Base-by-base conservation (phyloP, 2,113 vertebrate species). In the Acrocephalus kingi region DNA sequence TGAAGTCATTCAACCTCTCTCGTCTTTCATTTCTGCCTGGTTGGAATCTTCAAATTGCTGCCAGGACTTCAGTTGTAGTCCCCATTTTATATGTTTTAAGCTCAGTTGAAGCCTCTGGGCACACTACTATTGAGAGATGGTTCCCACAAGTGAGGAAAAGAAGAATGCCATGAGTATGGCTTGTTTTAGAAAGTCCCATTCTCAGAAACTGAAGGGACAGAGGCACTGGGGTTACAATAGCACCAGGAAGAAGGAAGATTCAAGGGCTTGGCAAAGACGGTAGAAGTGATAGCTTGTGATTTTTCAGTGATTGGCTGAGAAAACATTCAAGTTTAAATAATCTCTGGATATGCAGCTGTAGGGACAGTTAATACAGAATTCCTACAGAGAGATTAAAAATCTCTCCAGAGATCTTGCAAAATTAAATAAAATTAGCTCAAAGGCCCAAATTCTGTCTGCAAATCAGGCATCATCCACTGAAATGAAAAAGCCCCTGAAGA, bases 361-460 rank as follows among this genome's bases (percentile, higher is more conserved):
- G 59, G 71, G 55, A 90, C 25, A 45, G 78, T 49, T 77, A 93
- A 94, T 69, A 51, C 5, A 12, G 83, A 74, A 55, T 28, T 95
- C 51, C 75, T 61, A 62, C 25, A 20, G 37, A 62, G 59, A 62
- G 59, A 86, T 86, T 94, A 92, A 72, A 88, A 71, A 67, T 46
- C 51, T 88, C 95, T 74, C 90, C 67, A 41, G 88, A 90, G 83
- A 92, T 71, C 67, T 73, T 84, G 75, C 52, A 86, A 90, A 41
- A 90, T 90, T 93, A 92, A 97, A 54, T 82, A 92, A 91, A 91
- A 92, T 82, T 64, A 94, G 64, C 94, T 84, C 61, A 72, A 75
- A 94, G 89, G 76, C 89, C 56, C 69, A 46, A 79, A 94, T 91
- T 78, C 61, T 87, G 18, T 64, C 73, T 86, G 48, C 63, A 88